Percentiles rank a stretch among this genome's conserved stretches.
Evolutionary conservation across 2,113 vertebrate species (phyloP).

Genomic region (Gallinago media): DNA sequence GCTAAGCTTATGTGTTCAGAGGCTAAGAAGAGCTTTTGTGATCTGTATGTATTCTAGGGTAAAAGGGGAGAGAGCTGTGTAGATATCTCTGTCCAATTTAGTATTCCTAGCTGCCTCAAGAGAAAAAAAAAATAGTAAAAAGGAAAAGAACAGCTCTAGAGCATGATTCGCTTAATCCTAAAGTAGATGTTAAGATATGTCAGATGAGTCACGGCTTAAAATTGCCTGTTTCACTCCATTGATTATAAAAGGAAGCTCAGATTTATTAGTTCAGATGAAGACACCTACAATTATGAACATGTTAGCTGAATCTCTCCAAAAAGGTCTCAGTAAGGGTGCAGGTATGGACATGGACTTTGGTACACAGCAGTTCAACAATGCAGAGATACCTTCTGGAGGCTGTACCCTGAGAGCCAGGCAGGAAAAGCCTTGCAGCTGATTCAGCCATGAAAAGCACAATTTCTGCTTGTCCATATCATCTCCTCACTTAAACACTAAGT

Average conservation of each 20-base stretch:
- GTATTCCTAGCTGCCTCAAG: background rate
- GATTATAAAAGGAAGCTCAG: slow-evolving; percentile 7
- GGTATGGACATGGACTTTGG: background rate
- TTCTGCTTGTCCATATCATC: background rate
- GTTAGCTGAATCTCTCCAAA: background rate
- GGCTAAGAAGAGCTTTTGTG: background rate
- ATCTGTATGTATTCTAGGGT: background rate
- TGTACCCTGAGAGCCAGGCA: background rate
- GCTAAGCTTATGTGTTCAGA: background rate
- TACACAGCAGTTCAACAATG: background rate
- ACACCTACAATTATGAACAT: slow-evolving; percentile 3
- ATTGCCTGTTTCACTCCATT: slow-evolving; percentile 36
- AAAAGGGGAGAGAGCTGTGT: background rate
- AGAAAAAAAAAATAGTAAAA: background rate
- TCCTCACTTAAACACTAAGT: background rate
- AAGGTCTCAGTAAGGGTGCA: background rate
- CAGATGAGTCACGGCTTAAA: slow-evolving; percentile 41
- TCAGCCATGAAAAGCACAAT: background rate
- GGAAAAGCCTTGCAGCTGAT: background rate
- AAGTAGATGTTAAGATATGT: slow-evolving; percentile 40
- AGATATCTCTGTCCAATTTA: background rate
- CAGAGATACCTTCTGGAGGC: background rate
- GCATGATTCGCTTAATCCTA: slow-evolving; percentile 23
- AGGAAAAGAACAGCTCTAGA: background rate
- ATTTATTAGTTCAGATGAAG: slow-evolving; percentile 11